Conservation (phyloP, 2,797 vertebrate species). For the Argentina silus region DNA sequence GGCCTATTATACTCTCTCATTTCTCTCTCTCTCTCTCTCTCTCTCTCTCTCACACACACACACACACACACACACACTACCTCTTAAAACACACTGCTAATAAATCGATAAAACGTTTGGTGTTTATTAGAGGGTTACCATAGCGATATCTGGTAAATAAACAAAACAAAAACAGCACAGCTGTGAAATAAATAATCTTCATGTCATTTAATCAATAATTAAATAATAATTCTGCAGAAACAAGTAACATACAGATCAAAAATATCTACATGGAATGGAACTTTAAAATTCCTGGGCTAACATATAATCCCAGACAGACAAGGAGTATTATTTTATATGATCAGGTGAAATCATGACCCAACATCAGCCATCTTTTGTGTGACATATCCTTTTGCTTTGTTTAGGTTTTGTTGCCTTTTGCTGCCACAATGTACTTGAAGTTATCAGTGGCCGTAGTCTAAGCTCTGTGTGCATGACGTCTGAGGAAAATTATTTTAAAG, state of each 20-base stretch:
- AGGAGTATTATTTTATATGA: conserved; percentile 14
- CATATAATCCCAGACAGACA: not conserved
- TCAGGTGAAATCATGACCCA: not conserved
- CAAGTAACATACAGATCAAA: no score
- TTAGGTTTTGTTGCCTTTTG: conserved; percentile 65
- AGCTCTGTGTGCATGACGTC: conserved; percentile 74
- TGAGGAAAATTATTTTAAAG: conserved; percentile 68
- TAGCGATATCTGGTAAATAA: no score
- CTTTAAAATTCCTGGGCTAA: no score
- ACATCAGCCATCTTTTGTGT: conserved; percentile 55
- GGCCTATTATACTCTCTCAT: not conserved
- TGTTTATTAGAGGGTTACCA: no score
- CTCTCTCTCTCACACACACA: not conserved
- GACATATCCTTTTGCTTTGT: conserved; percentile 65
- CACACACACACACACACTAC: no score
- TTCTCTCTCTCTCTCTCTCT: not conserved
- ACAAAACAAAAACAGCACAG: no score
- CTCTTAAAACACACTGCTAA: not conserved
- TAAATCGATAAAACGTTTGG: conserved; percentile 25
- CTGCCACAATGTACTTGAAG: conserved; percentile 69
- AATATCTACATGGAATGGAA: no score
- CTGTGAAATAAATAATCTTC: no score
- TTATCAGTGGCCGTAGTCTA: conserved; percentile 79
- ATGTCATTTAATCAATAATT: no score
- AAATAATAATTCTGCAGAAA: no score